phyloP scores from a whole-genome alignment of 2,888 invertebrate genomes.

The Resseliella maxima region DNA sequence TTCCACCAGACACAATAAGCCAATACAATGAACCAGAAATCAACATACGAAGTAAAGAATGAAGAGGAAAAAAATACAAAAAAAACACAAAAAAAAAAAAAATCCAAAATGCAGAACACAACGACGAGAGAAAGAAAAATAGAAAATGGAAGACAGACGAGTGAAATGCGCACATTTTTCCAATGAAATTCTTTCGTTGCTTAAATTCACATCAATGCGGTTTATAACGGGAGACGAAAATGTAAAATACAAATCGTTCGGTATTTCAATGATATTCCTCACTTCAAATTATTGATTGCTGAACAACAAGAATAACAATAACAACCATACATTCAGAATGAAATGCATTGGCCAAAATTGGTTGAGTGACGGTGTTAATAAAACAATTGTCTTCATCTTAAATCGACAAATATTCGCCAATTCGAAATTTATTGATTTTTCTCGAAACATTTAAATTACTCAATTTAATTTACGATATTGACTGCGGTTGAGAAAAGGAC shows the following conservation, averaged over 20 bases:
- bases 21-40: not conserved
- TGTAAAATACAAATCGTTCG: not conserved
- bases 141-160: not conserved
- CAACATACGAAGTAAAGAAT: not conserved
- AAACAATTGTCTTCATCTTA: not conserved
- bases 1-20: slow-evolving; percentile 35
- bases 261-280: not conserved
- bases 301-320: not conserved
- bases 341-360: not conserved
- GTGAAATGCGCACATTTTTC: not conserved
- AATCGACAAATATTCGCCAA: not conserved
- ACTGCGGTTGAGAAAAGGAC: no score
- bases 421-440: not conserved
- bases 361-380: slow-evolving; percentile 32
- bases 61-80: not conserved
- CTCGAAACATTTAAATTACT: slow-evolving; percentile 8
- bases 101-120: not conserved
- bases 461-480: not conserved
- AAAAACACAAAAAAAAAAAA: not conserved
- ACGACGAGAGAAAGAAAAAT: not conserved
- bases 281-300: not conserved
- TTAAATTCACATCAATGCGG: not conserved
- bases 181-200: not conserved
- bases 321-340: not conserved
- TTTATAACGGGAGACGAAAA: no score